A percentile compares a stretch with the other conserved stretches of the same genome.
Conservation (phyloP, 2,113 vertebrate species). For the Pseudorhombus dupliciocellatus region DNA sequence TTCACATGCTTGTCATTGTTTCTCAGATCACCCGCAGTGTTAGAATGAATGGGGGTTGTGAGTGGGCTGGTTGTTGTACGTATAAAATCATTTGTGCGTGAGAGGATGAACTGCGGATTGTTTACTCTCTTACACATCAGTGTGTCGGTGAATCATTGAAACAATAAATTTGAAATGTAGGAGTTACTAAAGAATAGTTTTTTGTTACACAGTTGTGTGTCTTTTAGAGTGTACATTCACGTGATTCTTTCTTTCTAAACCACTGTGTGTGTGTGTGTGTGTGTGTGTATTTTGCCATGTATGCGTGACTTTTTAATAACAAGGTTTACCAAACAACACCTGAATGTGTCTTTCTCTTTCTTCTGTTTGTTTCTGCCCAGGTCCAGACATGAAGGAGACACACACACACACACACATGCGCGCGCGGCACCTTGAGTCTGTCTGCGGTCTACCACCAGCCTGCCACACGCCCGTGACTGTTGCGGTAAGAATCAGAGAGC, state of each 20-base stretch:
- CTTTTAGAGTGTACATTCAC: neutral
- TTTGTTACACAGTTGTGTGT: slow-evolving; percentile 2
- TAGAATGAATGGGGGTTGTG: slow-evolving; percentile 37
- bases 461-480: slow-evolving; percentile 25
- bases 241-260: slow-evolving; percentile 10
- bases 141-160: slow-evolving; percentile 30
- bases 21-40: slow-evolving; percentile 67
- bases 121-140: slow-evolving; percentile 30
- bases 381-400: slow-evolving; percentile 72
- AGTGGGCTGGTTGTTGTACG: slow-evolving; percentile 47
- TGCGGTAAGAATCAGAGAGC: slow-evolving; percentile 62
- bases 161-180: neutral
- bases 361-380: slow-evolving; percentile 69
- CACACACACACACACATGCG: slow-evolving; percentile 34
- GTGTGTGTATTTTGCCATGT: neutral
- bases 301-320: slow-evolving; percentile 57
- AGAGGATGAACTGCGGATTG: slow-evolving; percentile 13
- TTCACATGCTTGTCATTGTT: slow-evolving; percentile 54
- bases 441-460: slow-evolving; percentile 65
- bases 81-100: slow-evolving; percentile 27
- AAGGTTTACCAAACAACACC: slow-evolving; percentile 64
- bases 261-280: neutral
- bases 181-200: too few relatives aligned
- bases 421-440: slow-evolving; percentile 56
- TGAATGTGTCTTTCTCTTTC: slow-evolving; percentile 56